A percentile compares a stretch with the other conserved stretches of the same genome.
These are phyloP conservation scores for Platysteira castanea DNA, from an alignment of 2,113 vertebrate genomes.

Conservation along the genomic window DNA sequence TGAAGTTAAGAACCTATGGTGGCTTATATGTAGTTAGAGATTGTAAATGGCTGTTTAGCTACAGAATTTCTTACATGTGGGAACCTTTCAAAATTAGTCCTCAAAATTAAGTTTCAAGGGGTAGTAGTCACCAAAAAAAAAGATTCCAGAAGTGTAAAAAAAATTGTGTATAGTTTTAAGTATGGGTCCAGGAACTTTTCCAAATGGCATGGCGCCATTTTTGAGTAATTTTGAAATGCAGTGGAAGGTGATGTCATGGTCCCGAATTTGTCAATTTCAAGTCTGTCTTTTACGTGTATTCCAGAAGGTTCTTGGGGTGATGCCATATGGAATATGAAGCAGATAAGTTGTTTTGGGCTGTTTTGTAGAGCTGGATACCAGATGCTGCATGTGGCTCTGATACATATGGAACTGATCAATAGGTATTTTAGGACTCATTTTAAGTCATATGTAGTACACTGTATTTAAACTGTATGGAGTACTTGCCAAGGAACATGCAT, in stretches of 20 bases:
- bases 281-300: accelerated
- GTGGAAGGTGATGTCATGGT: not conserved
- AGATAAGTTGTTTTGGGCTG: not conserved
- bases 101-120: not conserved
- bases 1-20: not conserved
- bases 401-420: not conserved
- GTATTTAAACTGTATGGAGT: not conserved
- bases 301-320: not conserved
- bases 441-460: not conserved
- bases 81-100: not conserved
- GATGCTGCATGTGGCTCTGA: not conserved
- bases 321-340: not conserved
- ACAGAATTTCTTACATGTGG: not conserved
- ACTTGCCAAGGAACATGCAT: not conserved
- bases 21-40: not conserved
- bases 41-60: not conserved
- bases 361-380: not conserved
- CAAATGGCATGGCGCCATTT: not conserved
- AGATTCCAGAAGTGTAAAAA: not conserved
- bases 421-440: not conserved
- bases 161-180: not conserved
- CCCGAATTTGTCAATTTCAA: not conserved
- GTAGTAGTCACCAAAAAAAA: not conserved
- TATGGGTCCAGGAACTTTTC: not conserved
- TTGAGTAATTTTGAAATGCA: not conserved